Conservation (phyloP, 1,140 invertebrate genomes). For the Phthorimaea operculella region DNA sequence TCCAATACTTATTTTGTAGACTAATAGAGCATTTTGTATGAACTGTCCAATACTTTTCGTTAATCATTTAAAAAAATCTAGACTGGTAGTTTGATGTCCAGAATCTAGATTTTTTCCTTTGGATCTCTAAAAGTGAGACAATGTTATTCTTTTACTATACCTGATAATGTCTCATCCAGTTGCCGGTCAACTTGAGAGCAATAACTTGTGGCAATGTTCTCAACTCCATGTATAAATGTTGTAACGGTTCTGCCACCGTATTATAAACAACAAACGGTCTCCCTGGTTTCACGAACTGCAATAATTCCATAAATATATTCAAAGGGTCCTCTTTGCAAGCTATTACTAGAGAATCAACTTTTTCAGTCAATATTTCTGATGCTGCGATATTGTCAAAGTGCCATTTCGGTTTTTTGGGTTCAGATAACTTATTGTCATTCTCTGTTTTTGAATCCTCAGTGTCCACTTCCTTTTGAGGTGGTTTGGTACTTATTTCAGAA, state of each 20-base stretch:
- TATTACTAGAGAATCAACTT: conserved; percentile 84
- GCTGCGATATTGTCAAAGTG: conserved; percentile 74
- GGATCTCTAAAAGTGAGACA: no score
- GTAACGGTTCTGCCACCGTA: conserved; percentile 80
- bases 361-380: conserved; percentile 64
- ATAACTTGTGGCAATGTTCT: conserved; percentile 77
- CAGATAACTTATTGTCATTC: not conserved
- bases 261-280: conserved; percentile 88
- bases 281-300: conserved; percentile 80
- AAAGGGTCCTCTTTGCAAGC: conserved; percentile 86
- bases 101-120: no score
- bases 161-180: conserved; percentile 91
- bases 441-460: not conserved
- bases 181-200: conserved; percentile 82
- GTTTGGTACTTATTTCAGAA: not conserved
- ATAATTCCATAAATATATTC: conserved; percentile 78
- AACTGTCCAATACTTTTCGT: no score
- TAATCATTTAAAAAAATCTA: no score
- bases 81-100: no score
- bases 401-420: conserved; percentile 72
- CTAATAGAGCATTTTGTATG: no score
- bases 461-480: not conserved
- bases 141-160: conserved; percentile 64
- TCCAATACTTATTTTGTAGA: no score
- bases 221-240: conserved; percentile 81